Evolutionary conservation across 2,113 vertebrate species (phyloP).

Genomic region (Lophura nycthemera): DNA sequence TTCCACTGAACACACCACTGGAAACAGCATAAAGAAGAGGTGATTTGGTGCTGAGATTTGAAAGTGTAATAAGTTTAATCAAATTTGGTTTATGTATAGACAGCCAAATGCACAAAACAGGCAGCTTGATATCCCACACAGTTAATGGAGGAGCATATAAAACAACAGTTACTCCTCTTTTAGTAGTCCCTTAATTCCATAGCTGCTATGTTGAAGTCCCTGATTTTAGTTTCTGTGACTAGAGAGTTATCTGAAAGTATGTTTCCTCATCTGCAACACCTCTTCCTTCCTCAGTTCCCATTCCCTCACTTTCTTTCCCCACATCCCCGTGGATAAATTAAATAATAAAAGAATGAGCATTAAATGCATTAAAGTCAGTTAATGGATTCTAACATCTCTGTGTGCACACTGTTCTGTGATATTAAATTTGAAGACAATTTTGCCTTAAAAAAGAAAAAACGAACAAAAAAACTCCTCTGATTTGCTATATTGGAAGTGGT

Average conservation of each 20-base stretch:
- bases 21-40: background rate
- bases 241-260: background rate
- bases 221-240: background rate
- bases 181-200: background rate
- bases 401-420: background rate
- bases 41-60: background rate
- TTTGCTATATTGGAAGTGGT: background rate
- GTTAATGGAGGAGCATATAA: background rate
- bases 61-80: background rate
- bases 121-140: background rate
- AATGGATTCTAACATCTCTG: background rate
- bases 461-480: background rate
- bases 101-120: background rate
- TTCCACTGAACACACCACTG: background rate
- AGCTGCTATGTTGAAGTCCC: accelerated
- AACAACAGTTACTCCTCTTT: background rate
- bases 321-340: background rate
- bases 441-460: background rate
- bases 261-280: background rate
- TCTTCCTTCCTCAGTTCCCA: background rate
- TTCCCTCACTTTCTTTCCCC: background rate
- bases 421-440: background rate
- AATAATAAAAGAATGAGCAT: background rate
- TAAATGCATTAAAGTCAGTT: background rate
- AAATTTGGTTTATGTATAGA: background rate